Conservation (phyloP, 1,140 invertebrate genomes). For the Saxidomus purpurata region DNA sequence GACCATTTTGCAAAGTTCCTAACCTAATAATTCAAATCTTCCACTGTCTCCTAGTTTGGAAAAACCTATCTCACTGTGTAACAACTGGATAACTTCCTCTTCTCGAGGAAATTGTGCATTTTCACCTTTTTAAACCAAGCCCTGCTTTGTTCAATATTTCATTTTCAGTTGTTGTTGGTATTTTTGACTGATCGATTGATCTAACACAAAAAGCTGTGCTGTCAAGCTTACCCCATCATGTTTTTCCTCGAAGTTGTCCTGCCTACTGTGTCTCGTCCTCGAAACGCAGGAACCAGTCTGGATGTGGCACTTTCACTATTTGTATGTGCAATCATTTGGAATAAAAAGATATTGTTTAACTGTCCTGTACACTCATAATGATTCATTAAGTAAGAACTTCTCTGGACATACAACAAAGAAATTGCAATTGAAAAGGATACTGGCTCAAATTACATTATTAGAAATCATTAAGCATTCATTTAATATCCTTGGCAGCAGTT, state of each 20-base stretch:
- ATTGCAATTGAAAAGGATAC: too few species aligned
- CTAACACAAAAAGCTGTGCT: conserved; percentile 2
- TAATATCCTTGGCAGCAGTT: too few species aligned
- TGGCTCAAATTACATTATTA: too few species aligned
- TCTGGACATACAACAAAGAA: too few species aligned
- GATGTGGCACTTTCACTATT: background rate
- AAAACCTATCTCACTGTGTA: conserved; percentile 41
- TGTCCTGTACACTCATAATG: too few species aligned
- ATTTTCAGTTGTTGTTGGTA: conserved; percentile 18
- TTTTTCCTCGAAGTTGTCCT: background rate
- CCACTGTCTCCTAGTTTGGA: conserved; percentile 44
- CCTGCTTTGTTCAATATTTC: conserved; percentile 7
- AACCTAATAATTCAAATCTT: conserved; percentile 61
- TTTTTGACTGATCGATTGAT: background rate
- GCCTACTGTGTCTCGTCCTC: background rate
- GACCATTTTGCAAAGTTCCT: conserved; percentile 34
- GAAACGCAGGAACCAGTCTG: background rate
- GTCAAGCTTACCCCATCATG: background rate
- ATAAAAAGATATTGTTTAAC: too few species aligned
- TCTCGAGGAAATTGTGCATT: background rate
- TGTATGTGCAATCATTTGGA: background rate
- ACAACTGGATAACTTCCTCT: conserved; percentile 26
- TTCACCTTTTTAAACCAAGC: conserved; percentile 36
- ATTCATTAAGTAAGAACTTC: too few species aligned
- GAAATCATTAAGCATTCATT: too few species aligned